Percentiles rank a stretch among this genome's conserved stretches.
Evolutionary conservation across 2,888 invertebrate species (phyloP).

Genomic region (Craniophora ligustri): DNA sequence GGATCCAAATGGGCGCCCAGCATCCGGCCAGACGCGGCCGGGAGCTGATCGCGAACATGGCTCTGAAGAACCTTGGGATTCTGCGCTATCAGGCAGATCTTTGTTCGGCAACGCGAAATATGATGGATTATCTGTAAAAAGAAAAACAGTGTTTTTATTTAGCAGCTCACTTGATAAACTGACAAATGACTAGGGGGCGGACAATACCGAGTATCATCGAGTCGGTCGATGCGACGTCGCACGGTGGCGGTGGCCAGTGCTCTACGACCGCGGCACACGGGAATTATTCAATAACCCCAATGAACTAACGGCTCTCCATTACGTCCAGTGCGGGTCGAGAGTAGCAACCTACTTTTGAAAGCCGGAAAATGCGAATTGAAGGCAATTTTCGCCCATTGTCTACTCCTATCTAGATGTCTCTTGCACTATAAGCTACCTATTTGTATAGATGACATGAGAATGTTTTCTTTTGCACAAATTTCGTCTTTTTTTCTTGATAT

Average conservation of each 20-base stretch:
- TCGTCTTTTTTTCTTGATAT: too few species aligned
- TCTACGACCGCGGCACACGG: slow-evolving; percentile 68
- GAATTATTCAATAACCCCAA: slow-evolving; percentile 88
- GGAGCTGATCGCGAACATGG: slow-evolving; percentile 91
- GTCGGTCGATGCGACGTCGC: slow-evolving; percentile 52
- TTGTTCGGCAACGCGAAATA: slow-evolving; percentile 91
- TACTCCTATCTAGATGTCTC: slow-evolving; percentile 65
- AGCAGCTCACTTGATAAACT: neutral
- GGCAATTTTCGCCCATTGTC: slow-evolving; percentile 81
- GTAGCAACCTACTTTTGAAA: slow-evolving; percentile 84
- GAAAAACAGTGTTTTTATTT: slow-evolving; percentile 11
- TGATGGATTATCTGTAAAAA: slow-evolving; percentile 92
- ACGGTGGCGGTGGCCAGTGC: slow-evolving; percentile 58
- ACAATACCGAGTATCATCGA: slow-evolving; percentile 67
- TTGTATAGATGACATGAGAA: slow-evolving; percentile 32
- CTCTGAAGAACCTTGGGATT: slow-evolving; percentile 78
- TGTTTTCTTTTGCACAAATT: too few species aligned
- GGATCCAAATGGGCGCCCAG: slow-evolving; percentile 74
- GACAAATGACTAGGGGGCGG: slow-evolving; percentile 43
- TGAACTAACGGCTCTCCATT: slow-evolving; percentile 86
- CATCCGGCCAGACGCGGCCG: slow-evolving; percentile 88
- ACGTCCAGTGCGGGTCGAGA: slow-evolving; percentile 76
- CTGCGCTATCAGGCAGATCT: slow-evolving; percentile 75
- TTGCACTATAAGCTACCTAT: slow-evolving; percentile 31
- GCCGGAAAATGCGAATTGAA: slow-evolving; percentile 88